A percentile compares a stretch with the other conserved stretches of the same genome.
These are phyloP conservation scores for Diadema setosum DNA, from an alignment of 35 echinoderm and acorn worm genomes.

Conservation along the genomic window DNA sequence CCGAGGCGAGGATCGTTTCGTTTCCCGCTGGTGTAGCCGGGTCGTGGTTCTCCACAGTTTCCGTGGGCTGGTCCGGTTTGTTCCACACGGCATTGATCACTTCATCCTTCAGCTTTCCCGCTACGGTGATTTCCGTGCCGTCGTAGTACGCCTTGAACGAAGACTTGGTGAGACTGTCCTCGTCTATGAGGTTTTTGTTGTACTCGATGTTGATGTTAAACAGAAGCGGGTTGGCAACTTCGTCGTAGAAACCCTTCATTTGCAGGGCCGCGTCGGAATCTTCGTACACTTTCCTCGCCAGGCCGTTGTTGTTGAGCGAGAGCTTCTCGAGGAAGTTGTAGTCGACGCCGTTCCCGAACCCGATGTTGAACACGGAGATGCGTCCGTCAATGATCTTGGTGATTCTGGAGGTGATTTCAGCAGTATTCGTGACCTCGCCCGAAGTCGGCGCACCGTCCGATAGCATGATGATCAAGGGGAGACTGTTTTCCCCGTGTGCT, in stretches of 20 bases:
- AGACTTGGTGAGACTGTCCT: constrained; percentile 54
- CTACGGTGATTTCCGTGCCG: constrained; percentile 77
- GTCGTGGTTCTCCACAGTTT: neutral
- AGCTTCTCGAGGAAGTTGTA: constrained; percentile 61
- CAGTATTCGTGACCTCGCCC: constrained; percentile 9
- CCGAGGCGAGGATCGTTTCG: neutral
- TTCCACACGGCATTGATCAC: neutral
- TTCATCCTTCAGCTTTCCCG: constrained; percentile 52
- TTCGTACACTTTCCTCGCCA: constrained; percentile 72
- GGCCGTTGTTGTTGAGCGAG: constrained; percentile 34
- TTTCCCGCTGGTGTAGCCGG: neutral
- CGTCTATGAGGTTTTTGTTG: constrained; percentile 11
- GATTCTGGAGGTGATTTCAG: neutral
- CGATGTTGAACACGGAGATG: constrained; percentile 58
- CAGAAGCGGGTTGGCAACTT: constrained; percentile 81
- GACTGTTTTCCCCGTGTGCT: neutral
- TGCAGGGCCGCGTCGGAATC: constrained; percentile 69
- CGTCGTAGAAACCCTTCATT: constrained; percentile 73
- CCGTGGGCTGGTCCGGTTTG: neutral
- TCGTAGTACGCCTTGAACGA: constrained; percentile 62
- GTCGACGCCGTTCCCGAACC: constrained; percentile 57
- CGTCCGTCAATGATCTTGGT: constrained; percentile 8
- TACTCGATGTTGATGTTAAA: constrained; percentile 62
- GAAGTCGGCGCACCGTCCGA: constrained; percentile 58
- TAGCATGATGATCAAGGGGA: constrained; percentile 66